These are phyloP conservation scores for Melanotaenia nigrans DNA, from an alignment of 2,797 vertebrate species.

Conservation along the genomic window DNA sequence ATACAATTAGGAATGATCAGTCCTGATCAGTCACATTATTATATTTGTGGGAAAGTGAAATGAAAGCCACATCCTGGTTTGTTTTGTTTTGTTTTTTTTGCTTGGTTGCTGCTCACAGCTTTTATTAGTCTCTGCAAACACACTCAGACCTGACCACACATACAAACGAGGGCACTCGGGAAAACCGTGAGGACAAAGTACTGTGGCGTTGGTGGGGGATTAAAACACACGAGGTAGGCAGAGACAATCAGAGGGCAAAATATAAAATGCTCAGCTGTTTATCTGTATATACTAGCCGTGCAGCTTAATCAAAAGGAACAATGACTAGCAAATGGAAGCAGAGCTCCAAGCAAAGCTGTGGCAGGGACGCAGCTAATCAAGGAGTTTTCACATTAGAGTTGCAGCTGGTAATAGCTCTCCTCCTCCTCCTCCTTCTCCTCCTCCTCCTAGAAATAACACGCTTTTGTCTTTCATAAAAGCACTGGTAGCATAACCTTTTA, in stretches of 20 bases:
- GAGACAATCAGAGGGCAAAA: conserved; percentile 13
- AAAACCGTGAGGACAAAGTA: conserved; percentile 45
- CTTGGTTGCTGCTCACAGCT: conserved; percentile 47
- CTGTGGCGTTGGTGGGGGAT: conserved; percentile 31
- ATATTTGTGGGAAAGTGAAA: conserved; percentile 29
- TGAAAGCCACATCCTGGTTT: conserved; percentile 29
- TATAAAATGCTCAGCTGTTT: conserved; percentile 21
- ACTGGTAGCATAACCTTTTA: conserved; percentile 40
- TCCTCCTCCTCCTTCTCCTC: conserved; percentile 15
- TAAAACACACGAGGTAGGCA: conserved; percentile 15
- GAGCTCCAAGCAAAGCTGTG: conserved; percentile 46
- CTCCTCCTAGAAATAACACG: conserved; percentile 50
- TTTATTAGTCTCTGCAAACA: conserved; percentile 44
- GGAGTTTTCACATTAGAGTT: conserved; percentile 34
- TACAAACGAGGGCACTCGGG: conserved; percentile 43
- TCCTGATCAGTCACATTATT: conserved; percentile 31
- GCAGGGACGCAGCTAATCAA: conserved; percentile 29
- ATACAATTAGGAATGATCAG: conserved; percentile 23
- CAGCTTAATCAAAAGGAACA: conserved; percentile 42
- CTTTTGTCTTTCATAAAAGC: conserved; percentile 58
- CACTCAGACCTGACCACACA: conserved; percentile 54
- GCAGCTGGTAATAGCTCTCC: conserved; percentile 48
- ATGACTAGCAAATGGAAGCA: conserved; percentile 43
- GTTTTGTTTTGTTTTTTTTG: conserved; percentile 10
- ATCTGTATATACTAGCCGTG: conserved; percentile 19